Base-by-base conservation (phyloP, 2,797 vertebrate genomes). In the Micrastur ruficollis region DNA sequence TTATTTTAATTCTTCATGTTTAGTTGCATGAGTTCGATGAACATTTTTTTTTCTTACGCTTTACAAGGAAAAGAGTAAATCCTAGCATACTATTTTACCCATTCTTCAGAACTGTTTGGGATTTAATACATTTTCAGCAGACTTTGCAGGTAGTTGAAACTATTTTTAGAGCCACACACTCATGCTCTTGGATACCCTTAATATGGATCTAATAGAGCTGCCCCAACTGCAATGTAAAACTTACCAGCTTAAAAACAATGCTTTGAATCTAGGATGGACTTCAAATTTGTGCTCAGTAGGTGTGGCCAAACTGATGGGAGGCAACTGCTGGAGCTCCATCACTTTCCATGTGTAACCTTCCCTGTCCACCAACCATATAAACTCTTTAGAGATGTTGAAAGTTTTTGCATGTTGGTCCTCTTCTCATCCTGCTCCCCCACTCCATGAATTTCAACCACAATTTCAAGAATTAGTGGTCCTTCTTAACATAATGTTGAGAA, bases 391-490 rank as follows among this genome's bases (percentile, higher is more conserved):
- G 34, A 21, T 18, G 32, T 4, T 5, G 11, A 72, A 75, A 55
- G 2, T 8, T 40, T 73, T 70, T 44, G 5, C 11, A 25, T 1
- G 1, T 27, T 66, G 53, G 6, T 29, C 16, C 1, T 38, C 12
- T 52, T 58, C 59, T 59, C 17, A 18, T 20, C 20, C 44, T 20
- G 17, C 17, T 81, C 5, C 8, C 5, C 15, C 4, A 3, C 32
- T 31, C 52, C 4, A 15, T 11, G 5, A 52, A 40, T 50, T 75
- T 40, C 22, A 31, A 3, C 10, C 18, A 6, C 8, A 19, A 15
- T 68, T 12, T 27, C 18, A 18, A 38, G 59, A 42, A 15, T 83
- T 61, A 62, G 31, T 38, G 16, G 22, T 25, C 1, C 10, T 14
- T 42, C 19, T 38, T 13, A 4, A 20, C 7, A 1, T 19, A 20